These are phyloP conservation scores for Bufo gargarizans DNA, from an alignment of 2,113 vertebrate species.

Conservation along the genomic window DNA sequence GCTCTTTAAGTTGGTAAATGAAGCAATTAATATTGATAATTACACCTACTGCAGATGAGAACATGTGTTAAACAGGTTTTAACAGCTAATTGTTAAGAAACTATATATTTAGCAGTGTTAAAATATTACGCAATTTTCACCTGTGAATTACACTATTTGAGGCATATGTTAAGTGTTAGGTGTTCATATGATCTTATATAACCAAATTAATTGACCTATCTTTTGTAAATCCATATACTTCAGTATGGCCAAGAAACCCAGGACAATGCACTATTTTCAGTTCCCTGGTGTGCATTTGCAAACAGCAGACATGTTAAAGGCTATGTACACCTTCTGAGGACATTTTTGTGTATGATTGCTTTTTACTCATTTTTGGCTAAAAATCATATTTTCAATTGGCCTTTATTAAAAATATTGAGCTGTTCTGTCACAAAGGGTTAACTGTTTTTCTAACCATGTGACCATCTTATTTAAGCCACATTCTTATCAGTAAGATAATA, in stretches of 20 bases:
- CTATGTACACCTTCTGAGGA: no score
- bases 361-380: no score
- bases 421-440: no score
- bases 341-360: no score
- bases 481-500: no score
- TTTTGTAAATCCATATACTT: neutral
- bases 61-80: neutral
- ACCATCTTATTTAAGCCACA: no score
- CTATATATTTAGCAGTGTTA: neutral
- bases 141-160: neutral
- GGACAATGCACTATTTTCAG: neutral
- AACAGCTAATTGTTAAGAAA: neutral
- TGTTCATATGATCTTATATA: no score
- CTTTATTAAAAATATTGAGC: no score
- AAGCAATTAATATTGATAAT: neutral
- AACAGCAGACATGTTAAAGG: neutral
- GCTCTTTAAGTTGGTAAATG: neutral
- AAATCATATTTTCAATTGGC: no score
- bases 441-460: no score
- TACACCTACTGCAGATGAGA: neutral
- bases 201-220: neutral
- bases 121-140: neutral
- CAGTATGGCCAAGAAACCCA: neutral
- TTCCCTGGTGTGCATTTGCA: neutral
- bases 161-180: no score